A percentile compares a stretch with the other conserved stretches of the same genome.
Evolutionary conservation across 2,888 invertebrate genomes (phyloP).

Genomic region (Tetragnatha montana): DNA sequence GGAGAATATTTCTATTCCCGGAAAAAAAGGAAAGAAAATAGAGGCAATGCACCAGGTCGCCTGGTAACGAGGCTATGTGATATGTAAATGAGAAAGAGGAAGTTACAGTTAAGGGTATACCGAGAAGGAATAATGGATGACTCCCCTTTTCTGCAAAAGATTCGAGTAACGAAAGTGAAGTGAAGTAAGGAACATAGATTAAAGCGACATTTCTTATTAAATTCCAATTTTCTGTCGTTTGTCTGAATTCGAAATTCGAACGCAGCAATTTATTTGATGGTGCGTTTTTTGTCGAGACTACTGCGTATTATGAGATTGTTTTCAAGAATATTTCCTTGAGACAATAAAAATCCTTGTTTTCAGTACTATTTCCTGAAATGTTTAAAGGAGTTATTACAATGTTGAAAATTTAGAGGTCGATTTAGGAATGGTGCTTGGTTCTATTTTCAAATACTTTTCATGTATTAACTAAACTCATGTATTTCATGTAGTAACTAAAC

Average conservation of each 20-base stretch:
- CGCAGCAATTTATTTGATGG: neutral
- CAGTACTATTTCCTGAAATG: too few species aligned
- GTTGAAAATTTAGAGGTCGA: too few species aligned
- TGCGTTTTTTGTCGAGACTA: too few species aligned
- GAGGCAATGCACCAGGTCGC: neutral
- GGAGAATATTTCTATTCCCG: neutral
- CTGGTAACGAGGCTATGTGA: neutral
- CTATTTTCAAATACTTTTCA: too few species aligned
- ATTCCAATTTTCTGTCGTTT: neutral
- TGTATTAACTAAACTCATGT: too few species aligned
- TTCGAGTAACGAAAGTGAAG: neutral
- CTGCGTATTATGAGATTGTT: too few species aligned
- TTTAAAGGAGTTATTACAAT: too few species aligned
- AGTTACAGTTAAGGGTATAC: neutral
- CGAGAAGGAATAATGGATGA: neutral
- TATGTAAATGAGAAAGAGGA: neutral
- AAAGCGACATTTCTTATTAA: neutral
- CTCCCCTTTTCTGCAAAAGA: neutral
- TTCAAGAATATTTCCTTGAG: too few species aligned
- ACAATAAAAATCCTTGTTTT: too few species aligned
- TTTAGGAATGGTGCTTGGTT: too few species aligned
- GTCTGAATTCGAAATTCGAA: neutral
- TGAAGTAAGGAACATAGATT: neutral
- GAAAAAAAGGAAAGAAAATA: neutral
- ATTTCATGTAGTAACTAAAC: too few species aligned